Evolutionary conservation across 2,797 vertebrate genomes (phyloP), one percentile per base, ranked within the genome.

Genomic region (Nyctibius grandis): DNA sequence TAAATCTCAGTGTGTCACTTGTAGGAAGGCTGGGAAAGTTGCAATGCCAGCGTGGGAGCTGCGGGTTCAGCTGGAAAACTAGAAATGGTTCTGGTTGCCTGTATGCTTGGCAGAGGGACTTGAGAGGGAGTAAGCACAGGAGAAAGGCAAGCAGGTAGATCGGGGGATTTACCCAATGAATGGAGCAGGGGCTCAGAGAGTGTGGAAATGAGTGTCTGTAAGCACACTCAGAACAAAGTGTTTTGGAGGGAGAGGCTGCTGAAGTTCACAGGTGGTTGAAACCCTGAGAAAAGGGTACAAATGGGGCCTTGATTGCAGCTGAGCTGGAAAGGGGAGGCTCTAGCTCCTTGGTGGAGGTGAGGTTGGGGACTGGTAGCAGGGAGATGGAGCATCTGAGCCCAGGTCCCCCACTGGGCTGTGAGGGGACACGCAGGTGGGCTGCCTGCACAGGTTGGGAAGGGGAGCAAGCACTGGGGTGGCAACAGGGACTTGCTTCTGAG

Each of bases 21-120:
- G 44, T 36, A 28, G 44, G 23, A 68, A 50, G 20, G 12, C 4
- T 13, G 36, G 34, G 31, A 2, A n/a, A 33, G 17, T 25, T 40
- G 20, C 33, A 3, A 1, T 29, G 47, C 19, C 1, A 0, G 33
- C 1, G 6, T 0, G 1, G 25, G 68, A 47, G 34, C 47, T 36
- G 26, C 0, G 2, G 26, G 29, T 70, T 38, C 40, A 48, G 44
- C 40, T 40, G 70, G 15, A 50, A n/a, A 64, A 18, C 22, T 33
- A 7, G 59, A 45, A 60, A 17, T 0, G 4, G 25, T 59, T 81
- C 40, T 86, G 42, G 5, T 29, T 89, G 68, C n/a, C 23, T 29
- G 3, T 12, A 0, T 33, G n/a, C 36, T 51, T 19, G 36, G 31
- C 36, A 67, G 38, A 23, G n/a, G n/a, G 56, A 33, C 26, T 36